Evolutionary conservation across 2,797 vertebrate species (phyloP), one percentile per base, ranked within the genome.

Genomic region (Smutsia gigantea): DNA sequence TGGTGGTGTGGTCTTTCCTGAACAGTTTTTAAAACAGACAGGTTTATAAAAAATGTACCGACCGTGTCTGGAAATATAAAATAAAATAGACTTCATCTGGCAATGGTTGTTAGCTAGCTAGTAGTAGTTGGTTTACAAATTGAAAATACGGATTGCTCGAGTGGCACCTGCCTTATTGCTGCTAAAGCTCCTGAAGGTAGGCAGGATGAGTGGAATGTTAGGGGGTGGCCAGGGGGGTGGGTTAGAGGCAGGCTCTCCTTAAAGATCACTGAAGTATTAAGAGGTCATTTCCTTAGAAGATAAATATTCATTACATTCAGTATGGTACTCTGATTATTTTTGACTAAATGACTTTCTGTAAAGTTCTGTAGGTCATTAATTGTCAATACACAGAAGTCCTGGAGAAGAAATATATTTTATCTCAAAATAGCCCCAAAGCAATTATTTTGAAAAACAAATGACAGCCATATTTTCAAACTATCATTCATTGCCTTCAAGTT

Each of bases 311-410:
- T 96, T 83, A 72, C 57, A 94, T 96, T 84, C 91, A 51, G 66
- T 87, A 21, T 61, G 19, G 34, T 49, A 71, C 90, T 0, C 0
- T 93, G 55, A 79, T 90, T 92, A 27, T 89, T 97, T 97, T n/a
- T 0, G 0, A 96, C 49, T 59, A 64, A 90, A 92, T 97, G 49
- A 95, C 68, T 97, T 90, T 0, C 0, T 42, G 25, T 86, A 4
- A 86, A 93, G 15, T 96, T 95, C 4, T 93, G 12, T 25, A 61
- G 75, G 53, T 96, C 95, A 85, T 94, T 96, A 83, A 93, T 95
- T 90, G 88, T 90, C 81, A 90, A 71, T 90, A 95, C 94, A 92
- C 82, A 85, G 92, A 94, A 96, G 86, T 84, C 66, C 94, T 85
- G 18, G 0, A 1, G 72, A 84, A 96, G 95, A 93, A 91, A 77